Evolutionary conservation across 1,140 invertebrate genomes (phyloP).

Genomic region (Magallana ariakensis): DNA sequence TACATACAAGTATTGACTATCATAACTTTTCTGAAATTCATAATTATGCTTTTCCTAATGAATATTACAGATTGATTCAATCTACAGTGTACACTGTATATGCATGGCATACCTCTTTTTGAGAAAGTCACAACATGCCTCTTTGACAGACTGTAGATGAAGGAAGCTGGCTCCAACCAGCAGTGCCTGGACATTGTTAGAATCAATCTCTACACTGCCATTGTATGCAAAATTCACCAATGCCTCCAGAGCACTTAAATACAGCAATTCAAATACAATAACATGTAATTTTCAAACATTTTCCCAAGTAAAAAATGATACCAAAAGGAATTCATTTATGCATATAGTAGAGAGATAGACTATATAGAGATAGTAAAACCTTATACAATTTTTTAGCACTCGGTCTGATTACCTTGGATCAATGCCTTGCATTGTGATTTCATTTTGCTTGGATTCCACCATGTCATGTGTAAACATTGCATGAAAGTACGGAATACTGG

Average conservation of each 20-base stretch:
- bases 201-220: conserved; percentile 88
- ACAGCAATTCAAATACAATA: not conserved
- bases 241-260: conserved; percentile 88
- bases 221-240: conserved; percentile 94
- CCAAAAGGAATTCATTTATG: not conserved
- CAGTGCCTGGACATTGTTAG: conserved; percentile 90
- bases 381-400: not conserved
- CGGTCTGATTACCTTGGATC: conserved; percentile 84
- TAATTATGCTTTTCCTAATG: not conserved
- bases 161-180: conserved; percentile 94
- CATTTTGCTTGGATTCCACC: conserved; percentile 90
- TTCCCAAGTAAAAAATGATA: not conserved
- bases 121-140: conserved; percentile 91
- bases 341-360: not conserved
- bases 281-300: no score
- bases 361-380: not conserved
- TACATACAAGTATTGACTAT: not conserved
- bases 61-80: not conserved
- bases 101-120: conserved; percentile 81
- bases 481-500: conserved; percentile 94
- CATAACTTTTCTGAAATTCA: not conserved
- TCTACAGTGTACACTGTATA: no score
- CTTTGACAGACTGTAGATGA: conserved; percentile 89
- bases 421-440: conserved; percentile 90
- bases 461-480: conserved; percentile 95